Evolutionary conservation across 2,113 vertebrate species (phyloP).

Genomic region (Neotoma lepida): DNA sequence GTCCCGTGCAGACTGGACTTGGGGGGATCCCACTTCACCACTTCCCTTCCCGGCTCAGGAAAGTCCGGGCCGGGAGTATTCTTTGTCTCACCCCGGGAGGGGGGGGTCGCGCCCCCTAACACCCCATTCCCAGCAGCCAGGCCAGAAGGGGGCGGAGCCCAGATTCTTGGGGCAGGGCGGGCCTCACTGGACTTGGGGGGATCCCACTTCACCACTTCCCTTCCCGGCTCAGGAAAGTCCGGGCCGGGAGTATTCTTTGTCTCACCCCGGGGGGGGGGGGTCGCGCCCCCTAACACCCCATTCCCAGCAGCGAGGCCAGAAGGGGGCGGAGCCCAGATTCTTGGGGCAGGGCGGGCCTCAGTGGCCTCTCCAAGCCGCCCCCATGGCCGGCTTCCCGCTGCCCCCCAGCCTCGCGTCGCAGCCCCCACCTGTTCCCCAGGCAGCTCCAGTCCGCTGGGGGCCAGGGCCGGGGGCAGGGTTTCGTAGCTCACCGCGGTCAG

Average conservation of each 20-base stretch:
- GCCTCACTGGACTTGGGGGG: constrained; percentile 23
- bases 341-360: constrained; percentile 59
- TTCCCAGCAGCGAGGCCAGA: constrained; percentile 39
- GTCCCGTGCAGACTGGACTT: not conserved
- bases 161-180: constrained; percentile 63
- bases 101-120: constrained; percentile 64
- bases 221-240: constrained; percentile 65
- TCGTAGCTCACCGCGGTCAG: constrained; percentile 26
- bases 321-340: constrained; percentile 68
- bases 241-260: constrained; percentile 76
- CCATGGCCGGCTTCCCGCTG: constrained; percentile 14
- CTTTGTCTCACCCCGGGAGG: constrained; percentile 75
- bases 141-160: constrained; percentile 65
- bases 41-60: constrained; percentile 62
- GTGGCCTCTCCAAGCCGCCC: constrained; percentile 39
- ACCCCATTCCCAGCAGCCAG: constrained; percentile 64
- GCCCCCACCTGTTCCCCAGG: constrained; percentile 79
- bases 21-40: constrained; percentile 48
- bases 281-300: constrained; percentile 72
- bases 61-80: constrained; percentile 68
- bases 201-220: constrained; percentile 57
- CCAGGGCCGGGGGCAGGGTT: constrained; percentile 35
- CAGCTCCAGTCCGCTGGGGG: constrained; percentile 28
- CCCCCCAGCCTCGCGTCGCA: constrained; percentile 16
- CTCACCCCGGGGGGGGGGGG: constrained; percentile 58